These are phyloP conservation scores for Cataglyphis albicans DNA, from an alignment of 2,888 invertebrate genomes.

Conservation along the genomic window DNA sequence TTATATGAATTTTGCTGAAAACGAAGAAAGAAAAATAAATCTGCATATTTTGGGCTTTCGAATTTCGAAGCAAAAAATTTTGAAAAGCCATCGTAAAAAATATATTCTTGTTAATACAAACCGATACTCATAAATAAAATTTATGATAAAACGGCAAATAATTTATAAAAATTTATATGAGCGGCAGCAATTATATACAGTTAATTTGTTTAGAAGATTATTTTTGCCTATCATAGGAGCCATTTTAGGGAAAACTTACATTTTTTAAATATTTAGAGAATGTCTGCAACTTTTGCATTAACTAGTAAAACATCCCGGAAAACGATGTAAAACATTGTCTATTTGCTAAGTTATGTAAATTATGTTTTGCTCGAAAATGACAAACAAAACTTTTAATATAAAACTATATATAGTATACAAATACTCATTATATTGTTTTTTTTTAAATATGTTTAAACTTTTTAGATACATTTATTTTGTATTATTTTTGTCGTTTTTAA, in stretches of 20 bases:
- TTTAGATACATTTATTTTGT: not conserved
- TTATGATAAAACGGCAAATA: not conserved
- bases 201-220: not conserved
- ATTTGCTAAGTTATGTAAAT: constrained; percentile 7
- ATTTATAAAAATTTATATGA: not conserved
- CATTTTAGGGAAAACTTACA: not conserved
- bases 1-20: not conserved
- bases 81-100: not conserved
- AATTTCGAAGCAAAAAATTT: not conserved
- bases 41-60: not conserved
- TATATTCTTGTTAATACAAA: not conserved
- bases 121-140: not conserved
- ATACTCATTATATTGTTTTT: not conserved
- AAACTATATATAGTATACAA: not conserved
- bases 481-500: not conserved
- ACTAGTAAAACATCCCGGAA: not conserved
- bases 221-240: not conserved
- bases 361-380: not conserved
- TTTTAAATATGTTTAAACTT: not conserved
- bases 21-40: not conserved
- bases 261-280: not conserved
- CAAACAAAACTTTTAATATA: not conserved
- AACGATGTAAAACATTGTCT: no score
- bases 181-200: not conserved
- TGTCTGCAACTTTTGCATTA: not conserved